Percentiles rank a stretch among this genome's conserved stretches.
These are phyloP conservation scores for Drosophila dives DNA, from an alignment of 2,888 invertebrate genomes.

Conservation along the genomic window DNA sequence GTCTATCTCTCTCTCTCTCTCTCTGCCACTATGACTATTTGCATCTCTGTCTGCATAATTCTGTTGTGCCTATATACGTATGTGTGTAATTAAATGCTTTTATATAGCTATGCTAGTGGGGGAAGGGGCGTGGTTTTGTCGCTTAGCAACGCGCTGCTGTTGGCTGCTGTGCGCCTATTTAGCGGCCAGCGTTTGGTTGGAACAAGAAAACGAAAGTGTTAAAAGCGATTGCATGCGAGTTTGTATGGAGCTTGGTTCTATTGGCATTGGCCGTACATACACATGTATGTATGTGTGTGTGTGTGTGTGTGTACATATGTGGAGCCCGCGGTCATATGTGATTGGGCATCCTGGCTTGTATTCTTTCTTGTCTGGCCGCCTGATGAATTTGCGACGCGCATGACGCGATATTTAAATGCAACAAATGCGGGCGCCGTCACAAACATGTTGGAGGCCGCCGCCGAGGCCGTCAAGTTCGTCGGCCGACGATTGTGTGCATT, in stretches of 20 bases:
- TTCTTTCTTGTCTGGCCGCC: constrained; percentile 69
- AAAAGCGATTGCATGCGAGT: constrained; percentile 38
- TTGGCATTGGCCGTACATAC: constrained; percentile 40
- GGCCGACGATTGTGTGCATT: neutral
- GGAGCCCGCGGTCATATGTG: constrained; percentile 70
- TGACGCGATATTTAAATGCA: constrained; percentile 81
- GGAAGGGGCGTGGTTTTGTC: constrained; percentile 15
- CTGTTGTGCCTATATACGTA: neutral
- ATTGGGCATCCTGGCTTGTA: constrained; percentile 59
- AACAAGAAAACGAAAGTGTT: constrained; percentile 85
- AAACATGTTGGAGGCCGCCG: constrained; percentile 61
- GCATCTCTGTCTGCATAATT: constrained; percentile 9
- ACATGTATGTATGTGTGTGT: neutral
- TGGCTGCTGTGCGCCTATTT: constrained; percentile 82
- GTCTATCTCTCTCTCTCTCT: neutral
- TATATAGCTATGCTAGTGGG: neutral
- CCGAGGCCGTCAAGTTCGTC: constrained; percentile 26
- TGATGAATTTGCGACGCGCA: constrained; percentile 84
- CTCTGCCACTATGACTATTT: neutral
- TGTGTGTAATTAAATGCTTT: neutral
- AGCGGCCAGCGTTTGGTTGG: constrained; percentile 85
- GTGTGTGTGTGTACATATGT: constrained; percentile 40
- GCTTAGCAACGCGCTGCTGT: constrained; percentile 52
- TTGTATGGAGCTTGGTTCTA: constrained; percentile 41
- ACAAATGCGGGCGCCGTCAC: constrained; percentile 21